Evolutionary conservation across 2,888 invertebrate species (phyloP), one percentile per base, ranked within the genome.

Genomic region (Xestoiulus laeticollis): DNA sequence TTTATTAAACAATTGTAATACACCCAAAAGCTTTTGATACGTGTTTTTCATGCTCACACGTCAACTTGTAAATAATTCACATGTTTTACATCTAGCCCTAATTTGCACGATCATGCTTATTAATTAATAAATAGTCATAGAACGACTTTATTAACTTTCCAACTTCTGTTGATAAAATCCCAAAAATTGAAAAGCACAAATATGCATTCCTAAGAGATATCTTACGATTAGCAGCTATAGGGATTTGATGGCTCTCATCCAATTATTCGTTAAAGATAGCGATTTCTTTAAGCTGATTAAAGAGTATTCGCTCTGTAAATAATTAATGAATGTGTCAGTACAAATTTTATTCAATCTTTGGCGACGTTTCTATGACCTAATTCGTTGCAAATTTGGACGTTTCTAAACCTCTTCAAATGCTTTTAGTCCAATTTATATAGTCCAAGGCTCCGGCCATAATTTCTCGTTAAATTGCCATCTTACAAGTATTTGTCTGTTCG

Each of bases 391-490:
- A 22, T 26, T 68, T 68, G 26, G 6, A 68, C 10, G 68, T 26
- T 68, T 26, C 26, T 68, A 22, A 68, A 22, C 26, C 68, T 8
- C 22, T 22, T 68, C 68, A 22, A 22, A 68, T 12, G 26, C 68
- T 68, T 68, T 26, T 68, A 68, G 68, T 68, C 68, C 26, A 68
- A 68, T 68, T 68, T 68, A 68, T 68, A 26, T 26, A 26, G 68
- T n/a, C n/a, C 68, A 26, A 68, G 68, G 68, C 26, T 68, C 26
- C 68, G n/a, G 8, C 26, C 3, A 68, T 68, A 68, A 68, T 68
- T 68, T 22, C 68, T 68, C 68, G 26, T 68, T 68, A 68, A 68
- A 68, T 68, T 26, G 68, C 68, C 68, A 26, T 68, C 68, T 68
- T 68, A 12, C 1, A 26, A 12, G 26, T 68, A 68, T 68, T 68